Conservation (phyloP, 2,888 invertebrate genomes). For the Eretmocerus hayati region DNA sequence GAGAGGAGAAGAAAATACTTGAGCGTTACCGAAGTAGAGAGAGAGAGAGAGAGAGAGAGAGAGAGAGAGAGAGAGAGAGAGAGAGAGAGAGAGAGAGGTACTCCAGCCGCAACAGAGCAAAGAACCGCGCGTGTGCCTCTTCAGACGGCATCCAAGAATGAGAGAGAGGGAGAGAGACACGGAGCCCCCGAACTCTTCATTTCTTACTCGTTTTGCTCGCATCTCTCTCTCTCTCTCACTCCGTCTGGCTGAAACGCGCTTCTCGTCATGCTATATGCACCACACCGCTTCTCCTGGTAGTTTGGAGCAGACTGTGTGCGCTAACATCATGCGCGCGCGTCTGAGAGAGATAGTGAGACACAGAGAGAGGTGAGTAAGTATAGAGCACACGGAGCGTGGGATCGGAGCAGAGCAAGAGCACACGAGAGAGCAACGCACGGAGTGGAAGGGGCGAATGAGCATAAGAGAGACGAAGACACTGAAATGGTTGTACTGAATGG, state of each 20-base stretch:
- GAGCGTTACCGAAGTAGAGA: not conserved
- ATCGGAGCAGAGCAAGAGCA: slow-evolving; percentile 9
- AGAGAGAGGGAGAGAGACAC: not conserved
- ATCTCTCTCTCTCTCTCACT: too few relatives aligned
- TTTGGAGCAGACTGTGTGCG: too few relatives aligned
- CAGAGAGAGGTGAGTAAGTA: slow-evolving; percentile 13
- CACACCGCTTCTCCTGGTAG: too few relatives aligned
- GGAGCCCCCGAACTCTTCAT: too few relatives aligned
- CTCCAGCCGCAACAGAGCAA: not conserved
- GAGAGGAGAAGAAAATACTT: slow-evolving; percentile 20
- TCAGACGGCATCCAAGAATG: not conserved
- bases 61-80: slow-evolving; percentile 1
- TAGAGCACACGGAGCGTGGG: slow-evolving; percentile 15
- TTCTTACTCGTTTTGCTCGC: too few relatives aligned
- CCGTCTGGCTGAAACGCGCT: too few relatives aligned
- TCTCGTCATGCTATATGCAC: too few relatives aligned
- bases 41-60: not conserved
- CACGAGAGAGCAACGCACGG: not conserved
- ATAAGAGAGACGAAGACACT: not conserved
- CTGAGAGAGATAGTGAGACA: slow-evolving; percentile 11
- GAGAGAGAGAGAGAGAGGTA: not conserved
- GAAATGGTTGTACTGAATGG: not conserved
- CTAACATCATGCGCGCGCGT: slow-evolving; percentile 1
- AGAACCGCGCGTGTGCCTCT: not conserved
- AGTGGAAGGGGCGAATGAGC: slow-evolving; percentile 4